A percentile compares a stretch with the other conserved stretches of the same genome.
These are phyloP conservation scores for Sorex maritimensis DNA, from an alignment of 2,797 vertebrate genomes.

Conservation along the genomic window DNA sequence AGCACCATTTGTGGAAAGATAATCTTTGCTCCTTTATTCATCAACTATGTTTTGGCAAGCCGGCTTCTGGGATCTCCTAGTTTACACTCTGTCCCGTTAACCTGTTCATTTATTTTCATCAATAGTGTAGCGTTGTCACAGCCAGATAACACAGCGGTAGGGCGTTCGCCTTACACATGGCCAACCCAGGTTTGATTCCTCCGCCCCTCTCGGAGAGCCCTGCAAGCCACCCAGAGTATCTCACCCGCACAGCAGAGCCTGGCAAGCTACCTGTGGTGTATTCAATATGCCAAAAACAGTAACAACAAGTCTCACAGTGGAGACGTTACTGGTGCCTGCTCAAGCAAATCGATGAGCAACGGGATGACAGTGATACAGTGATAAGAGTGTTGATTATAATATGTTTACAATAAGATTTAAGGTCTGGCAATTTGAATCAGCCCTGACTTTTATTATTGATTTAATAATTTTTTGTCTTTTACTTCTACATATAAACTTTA, in stretches of 20 bases:
- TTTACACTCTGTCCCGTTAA: not conserved
- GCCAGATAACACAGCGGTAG: too few species aligned
- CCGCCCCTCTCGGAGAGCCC: too few species aligned
- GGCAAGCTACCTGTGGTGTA: too few species aligned
- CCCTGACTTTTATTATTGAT: not conserved
- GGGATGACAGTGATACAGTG: too few species aligned
- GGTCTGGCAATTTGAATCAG: not conserved
- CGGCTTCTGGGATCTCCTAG: not conserved
- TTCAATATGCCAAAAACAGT: too few species aligned
- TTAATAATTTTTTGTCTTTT: slow-evolving; percentile 3
- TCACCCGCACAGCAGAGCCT: too few species aligned
- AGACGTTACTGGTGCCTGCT: too few species aligned
- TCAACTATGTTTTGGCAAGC: not conserved
- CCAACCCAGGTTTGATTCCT: too few species aligned
- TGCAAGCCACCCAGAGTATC: too few species aligned
- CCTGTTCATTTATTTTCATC: not conserved
- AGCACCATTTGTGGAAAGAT: not conserved
- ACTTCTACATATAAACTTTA: not conserved
- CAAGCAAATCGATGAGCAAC: too few species aligned
- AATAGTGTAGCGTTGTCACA: not conserved
- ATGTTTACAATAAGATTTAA: not conserved
- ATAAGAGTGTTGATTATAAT: not conserved
- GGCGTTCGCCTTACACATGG: too few species aligned
- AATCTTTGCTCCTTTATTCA: not conserved
- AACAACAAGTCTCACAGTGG: too few species aligned